phyloP scores from a whole-genome alignment of 2,113 vertebrate species.

The Carollia perspicillata region DNA sequence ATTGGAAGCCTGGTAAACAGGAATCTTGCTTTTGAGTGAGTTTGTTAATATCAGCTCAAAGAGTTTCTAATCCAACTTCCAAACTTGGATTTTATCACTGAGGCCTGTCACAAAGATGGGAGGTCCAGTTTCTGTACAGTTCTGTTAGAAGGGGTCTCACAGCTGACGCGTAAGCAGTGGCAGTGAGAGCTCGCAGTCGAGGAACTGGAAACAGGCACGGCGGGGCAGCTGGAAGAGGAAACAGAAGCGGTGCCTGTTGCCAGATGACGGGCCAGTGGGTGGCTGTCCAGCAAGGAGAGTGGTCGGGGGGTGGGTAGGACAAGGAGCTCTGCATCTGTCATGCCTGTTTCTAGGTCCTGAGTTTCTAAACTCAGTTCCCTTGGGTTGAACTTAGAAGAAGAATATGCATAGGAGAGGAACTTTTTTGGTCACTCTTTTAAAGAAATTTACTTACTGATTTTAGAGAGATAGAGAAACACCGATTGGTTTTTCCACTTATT shows the following conservation, averaged over 20 bases:
- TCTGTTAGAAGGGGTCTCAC: neutral
- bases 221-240: neutral
- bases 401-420: neutral
- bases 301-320: neutral
- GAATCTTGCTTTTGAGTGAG: neutral
- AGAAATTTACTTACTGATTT: no score
- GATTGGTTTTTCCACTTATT: no score
- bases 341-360: neutral
- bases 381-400: neutral
- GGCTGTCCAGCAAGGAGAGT: neutral
- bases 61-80: constrained; percentile 20
- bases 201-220: neutral
- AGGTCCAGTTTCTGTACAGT: neutral
- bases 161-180: neutral
- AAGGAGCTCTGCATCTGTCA: neutral
- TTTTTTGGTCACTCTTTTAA: no score
- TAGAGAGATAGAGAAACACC: no score
- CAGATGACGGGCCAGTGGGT: neutral
- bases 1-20: neutral
- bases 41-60: neutral
- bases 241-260: no score
- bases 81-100: neutral
- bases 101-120: neutral
- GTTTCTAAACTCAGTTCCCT: neutral
- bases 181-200: neutral